Percentiles rank a stretch among this genome's conserved stretches.
phyloP scores from a whole-genome alignment of 2,113 vertebrate genomes.

The Otocyon megalotis region DNA sequence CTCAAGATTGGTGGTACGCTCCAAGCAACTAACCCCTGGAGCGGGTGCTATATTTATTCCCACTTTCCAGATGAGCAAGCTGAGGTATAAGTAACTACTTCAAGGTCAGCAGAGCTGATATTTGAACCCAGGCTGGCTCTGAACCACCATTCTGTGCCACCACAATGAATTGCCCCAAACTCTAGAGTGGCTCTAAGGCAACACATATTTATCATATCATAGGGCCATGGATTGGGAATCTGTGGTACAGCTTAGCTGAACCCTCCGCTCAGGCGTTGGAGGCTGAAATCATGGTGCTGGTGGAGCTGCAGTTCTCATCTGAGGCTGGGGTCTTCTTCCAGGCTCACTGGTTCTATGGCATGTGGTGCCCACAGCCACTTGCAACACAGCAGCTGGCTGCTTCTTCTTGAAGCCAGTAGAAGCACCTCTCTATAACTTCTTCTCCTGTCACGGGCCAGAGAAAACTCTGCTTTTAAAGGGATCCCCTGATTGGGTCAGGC shows the following conservation, averaged over 20 bases:
- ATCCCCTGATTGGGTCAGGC: background rate
- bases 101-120: background rate
- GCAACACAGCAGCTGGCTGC: background rate
- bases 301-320: background rate
- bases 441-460: background rate
- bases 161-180: background rate
- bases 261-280: background rate
- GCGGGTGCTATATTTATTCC: background rate
- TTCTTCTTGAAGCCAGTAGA: background rate
- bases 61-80: background rate
- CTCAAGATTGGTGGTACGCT: background rate
- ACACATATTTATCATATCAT: background rate
- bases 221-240: background rate
- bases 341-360: background rate
- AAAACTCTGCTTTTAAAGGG: background rate
- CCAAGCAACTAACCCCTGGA: background rate
- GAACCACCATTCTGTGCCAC: background rate
- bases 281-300: background rate
- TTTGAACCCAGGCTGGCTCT: background rate
- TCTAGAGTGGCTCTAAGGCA: background rate
- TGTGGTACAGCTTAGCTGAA: background rate
- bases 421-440: background rate
- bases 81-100: background rate
- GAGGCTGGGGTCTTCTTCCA: background rate
- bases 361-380: too few relatives aligned